Percentiles rank a stretch among this genome's conserved stretches.
phyloP scores from a whole-genome alignment of 2,797 vertebrate genomes.

The Crocodylus rhombifer region DNA sequence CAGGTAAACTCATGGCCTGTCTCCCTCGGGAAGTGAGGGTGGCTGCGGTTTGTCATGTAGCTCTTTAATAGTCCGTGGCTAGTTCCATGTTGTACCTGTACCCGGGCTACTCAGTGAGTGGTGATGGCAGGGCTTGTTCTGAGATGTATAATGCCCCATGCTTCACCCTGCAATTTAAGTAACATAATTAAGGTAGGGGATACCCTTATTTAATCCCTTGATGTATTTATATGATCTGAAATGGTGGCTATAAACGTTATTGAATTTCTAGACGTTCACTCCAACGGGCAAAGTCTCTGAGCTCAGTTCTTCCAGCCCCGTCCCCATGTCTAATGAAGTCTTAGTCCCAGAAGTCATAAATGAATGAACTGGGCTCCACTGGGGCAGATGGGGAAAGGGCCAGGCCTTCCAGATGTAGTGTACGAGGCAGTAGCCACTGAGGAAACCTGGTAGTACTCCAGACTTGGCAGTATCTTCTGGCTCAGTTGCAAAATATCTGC shows the following conservation, averaged over 20 bases:
- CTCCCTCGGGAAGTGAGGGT: fast-evolving
- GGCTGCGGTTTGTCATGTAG: neutral
- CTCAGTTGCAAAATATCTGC: neutral
- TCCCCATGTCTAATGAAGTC: neutral
- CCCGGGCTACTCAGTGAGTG: neutral
- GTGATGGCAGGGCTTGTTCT: neutral
- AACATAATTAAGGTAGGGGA: neutral
- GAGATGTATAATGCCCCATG: neutral
- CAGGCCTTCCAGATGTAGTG: neutral
- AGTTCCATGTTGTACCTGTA: neutral
- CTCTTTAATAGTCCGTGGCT: neutral
- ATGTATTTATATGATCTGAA: neutral
- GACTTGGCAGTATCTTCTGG: neutral
- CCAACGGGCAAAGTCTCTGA: neutral
- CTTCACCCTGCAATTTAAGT: neutral
- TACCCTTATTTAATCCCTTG: neutral
- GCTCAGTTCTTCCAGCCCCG: too few relatives aligned
- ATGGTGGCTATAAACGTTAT: neutral
- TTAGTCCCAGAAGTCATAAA: neutral
- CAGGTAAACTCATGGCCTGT: neutral
- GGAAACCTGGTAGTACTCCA: neutral
- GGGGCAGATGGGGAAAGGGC: neutral
- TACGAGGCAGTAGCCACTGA: neutral
- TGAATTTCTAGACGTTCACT: neutral
- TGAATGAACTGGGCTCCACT: neutral